Evolutionary conservation across 2,113 vertebrate species (phyloP), one percentile per base, ranked within the genome.

Genomic region (Geothlypis trichas): DNA sequence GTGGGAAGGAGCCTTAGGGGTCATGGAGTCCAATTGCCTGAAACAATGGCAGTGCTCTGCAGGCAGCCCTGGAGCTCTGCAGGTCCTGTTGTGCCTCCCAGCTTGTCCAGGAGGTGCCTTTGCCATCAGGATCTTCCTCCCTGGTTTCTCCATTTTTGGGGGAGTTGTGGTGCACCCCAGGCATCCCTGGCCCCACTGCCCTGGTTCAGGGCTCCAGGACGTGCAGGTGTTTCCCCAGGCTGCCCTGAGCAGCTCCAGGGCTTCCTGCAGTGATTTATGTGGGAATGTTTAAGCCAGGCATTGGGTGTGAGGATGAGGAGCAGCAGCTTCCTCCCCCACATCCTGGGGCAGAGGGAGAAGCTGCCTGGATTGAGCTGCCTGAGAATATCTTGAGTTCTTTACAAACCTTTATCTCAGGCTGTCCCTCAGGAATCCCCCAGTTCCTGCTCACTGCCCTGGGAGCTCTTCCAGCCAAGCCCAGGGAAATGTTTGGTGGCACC

Each of bases 1-100:
- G 55, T 13, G 47, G 87, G 71, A 27, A 27, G 41, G 27, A 27
- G 55, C 26, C 41, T 55, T 11, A 11, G 31, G 30, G n/a, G 42
- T 33, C 54, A 8, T 18, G 0, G 0, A 41, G 2, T 41, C n/a
- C 10, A 5, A 4, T 1, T 2, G 13, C 1, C 39, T 35, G 28
- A 18, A 30, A 5, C 52, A 30, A 11, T 11, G 4, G 9, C 46
- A 10, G 55, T 9, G 30, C 41, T 69, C 30, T 47, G 16, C 78
- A 62, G 86, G 30, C 87, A 21, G 13, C 24, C 55, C 78, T 12
- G 22, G n/a, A 0, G 51, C 39, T 27, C 47, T 35, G 41, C 41
- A 83, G 54, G 5, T 47, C 3, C 0, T 51, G 30, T 7, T 68
- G 26, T 12, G 5, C 24, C 61, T 81, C 52, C 33, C 22, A 22